Evolutionary conservation across 2,888 invertebrate genomes (phyloP).

Genomic region (Lordiphosa fenestrarum): DNA sequence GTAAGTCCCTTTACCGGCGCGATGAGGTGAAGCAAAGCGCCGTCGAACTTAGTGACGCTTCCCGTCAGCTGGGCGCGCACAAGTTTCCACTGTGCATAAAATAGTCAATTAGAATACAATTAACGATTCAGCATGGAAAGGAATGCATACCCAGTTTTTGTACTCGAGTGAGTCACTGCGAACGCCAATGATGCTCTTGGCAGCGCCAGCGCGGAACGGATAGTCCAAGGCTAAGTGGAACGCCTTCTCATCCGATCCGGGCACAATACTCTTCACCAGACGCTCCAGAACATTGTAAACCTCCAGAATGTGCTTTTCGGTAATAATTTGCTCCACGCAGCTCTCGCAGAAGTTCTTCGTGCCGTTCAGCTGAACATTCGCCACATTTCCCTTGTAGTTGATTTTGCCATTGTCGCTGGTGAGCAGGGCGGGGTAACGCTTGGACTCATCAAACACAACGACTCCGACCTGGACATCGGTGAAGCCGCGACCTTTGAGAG

Average conservation of each 20-base stretch:
- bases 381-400: slow-evolving; percentile 81
- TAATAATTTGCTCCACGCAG: slow-evolving; percentile 58
- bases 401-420: slow-evolving; percentile 82
- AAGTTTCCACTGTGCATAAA: slow-evolving; percentile 62
- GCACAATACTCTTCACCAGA: slow-evolving; percentile 52
- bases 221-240: slow-evolving; percentile 84
- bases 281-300: slow-evolving; percentile 66
- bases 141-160: slow-evolving; percentile 65
- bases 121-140: too few species aligned
- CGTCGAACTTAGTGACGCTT: slow-evolving; percentile 82
- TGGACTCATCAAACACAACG: slow-evolving; percentile 83
- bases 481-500: slow-evolving; percentile 74
- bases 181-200: slow-evolving; percentile 87
- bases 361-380: slow-evolving; percentile 73
- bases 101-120: background rate
- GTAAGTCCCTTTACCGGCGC: slow-evolving; percentile 82
- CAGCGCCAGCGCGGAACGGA: slow-evolving; percentile 88
- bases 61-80: slow-evolving; percentile 65
- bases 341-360: slow-evolving; percentile 67
- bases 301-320: slow-evolving; percentile 59
- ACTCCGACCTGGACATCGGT: slow-evolving; percentile 83
- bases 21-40: slow-evolving; percentile 84
- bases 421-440: slow-evolving; percentile 83
- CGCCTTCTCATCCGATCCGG: slow-evolving; percentile 83
- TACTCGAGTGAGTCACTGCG: slow-evolving; percentile 84